Evolutionary conservation across 2,888 invertebrate species (phyloP).

Genomic region (Amblyteles armatorius): DNA sequence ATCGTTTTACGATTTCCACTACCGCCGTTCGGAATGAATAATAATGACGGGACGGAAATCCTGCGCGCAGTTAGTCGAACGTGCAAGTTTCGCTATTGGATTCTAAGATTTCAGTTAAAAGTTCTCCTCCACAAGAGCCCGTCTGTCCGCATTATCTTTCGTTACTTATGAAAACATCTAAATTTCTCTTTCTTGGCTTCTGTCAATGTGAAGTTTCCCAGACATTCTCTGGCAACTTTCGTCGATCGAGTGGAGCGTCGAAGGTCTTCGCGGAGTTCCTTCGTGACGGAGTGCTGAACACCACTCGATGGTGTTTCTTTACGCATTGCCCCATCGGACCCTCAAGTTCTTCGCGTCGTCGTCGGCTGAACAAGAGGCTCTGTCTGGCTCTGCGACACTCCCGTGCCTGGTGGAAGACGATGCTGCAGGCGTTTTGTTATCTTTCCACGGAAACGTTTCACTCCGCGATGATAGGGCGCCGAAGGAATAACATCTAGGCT

Average conservation of each 20-base stretch:
- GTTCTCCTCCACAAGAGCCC: background rate
- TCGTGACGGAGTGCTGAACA: background rate
- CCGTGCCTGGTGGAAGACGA: background rate
- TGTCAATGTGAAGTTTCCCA: slow-evolving; percentile 3
- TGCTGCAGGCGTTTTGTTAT: slow-evolving; percentile 58
- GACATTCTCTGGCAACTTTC: slow-evolving; percentile 6
- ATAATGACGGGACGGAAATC: background rate
- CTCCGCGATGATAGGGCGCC: slow-evolving; percentile 1
- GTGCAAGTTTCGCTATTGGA: background rate
- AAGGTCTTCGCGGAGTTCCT: background rate
- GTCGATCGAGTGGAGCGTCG: slow-evolving; percentile 17
- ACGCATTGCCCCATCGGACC: background rate
- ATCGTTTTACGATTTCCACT: slow-evolving; percentile 36
- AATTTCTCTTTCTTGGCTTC: background rate
- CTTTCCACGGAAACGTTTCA: slow-evolving; percentile 45
- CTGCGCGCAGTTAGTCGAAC: background rate
- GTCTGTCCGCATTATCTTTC: background rate
- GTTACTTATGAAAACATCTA: background rate
- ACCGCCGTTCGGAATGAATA: slow-evolving; percentile 5
- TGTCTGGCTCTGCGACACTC: background rate
- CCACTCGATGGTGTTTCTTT: slow-evolving; percentile 38
- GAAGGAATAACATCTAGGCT: slow-evolving; percentile 10
- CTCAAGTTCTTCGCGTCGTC: background rate
- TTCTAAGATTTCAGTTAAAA: no score
- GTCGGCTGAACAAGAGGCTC: background rate